Evolutionary conservation across 2,888 invertebrate genomes (phyloP).

Genomic region (Stenodera caucasica): DNA sequence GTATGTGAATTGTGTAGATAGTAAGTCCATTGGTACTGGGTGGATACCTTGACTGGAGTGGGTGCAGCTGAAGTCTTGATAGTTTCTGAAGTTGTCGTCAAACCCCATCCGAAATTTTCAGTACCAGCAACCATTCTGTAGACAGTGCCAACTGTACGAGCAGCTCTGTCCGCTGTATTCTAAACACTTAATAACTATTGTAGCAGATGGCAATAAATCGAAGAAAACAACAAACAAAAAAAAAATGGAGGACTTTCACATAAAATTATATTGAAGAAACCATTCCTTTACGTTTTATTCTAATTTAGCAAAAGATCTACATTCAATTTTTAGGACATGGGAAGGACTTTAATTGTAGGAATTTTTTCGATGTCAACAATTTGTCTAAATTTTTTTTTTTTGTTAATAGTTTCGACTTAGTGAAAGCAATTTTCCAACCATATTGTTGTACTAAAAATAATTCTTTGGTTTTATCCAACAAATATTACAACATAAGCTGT

Average conservation of each 20-base stretch:
- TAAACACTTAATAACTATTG: slow-evolving; percentile 54
- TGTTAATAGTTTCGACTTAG: neutral
- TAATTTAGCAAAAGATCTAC: too few species aligned
- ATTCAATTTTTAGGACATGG: neutral
- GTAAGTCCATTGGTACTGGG: slow-evolving; percentile 21
- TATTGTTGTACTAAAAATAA: too few species aligned
- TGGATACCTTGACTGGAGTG: slow-evolving; percentile 38
- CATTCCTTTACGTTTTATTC: too few species aligned
- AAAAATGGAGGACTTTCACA: neutral
- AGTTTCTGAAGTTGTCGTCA: slow-evolving; percentile 65
- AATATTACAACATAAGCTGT: neutral
- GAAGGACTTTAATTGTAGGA: neutral
- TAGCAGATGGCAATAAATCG: too few species aligned
- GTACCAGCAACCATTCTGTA: slow-evolving; percentile 79
- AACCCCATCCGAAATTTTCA: slow-evolving; percentile 72
- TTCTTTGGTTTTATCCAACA: too few species aligned
- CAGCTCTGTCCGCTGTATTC: slow-evolving; percentile 79
- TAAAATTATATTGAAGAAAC: neutral
- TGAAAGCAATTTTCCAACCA: neutral
- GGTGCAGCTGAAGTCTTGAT: slow-evolving; percentile 33
- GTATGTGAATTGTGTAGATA: neutral
- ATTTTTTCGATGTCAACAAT: neutral
- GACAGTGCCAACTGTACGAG: slow-evolving; percentile 76
- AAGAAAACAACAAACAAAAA: neutral
- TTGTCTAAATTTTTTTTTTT: neutral